These are phyloP conservation scores for Chelon auratus DNA, from an alignment of 2,797 vertebrate genomes.

Conservation along the genomic window DNA sequence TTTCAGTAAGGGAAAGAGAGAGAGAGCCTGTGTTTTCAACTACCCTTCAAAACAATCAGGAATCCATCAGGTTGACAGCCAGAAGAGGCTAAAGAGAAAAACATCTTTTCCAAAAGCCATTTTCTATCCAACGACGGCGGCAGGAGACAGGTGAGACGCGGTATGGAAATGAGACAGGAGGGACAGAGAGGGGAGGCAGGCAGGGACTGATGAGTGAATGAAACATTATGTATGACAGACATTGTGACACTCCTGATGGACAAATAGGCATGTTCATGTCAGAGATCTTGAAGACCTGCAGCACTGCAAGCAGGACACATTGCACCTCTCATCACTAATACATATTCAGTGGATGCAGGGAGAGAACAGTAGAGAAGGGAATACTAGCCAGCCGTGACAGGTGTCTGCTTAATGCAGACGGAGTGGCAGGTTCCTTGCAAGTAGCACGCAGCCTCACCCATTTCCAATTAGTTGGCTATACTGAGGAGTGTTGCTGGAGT, in stretches of 20 bases:
- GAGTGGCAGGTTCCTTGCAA: slow-evolving; percentile 42
- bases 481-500: slow-evolving; percentile 64
- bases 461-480: slow-evolving; percentile 71
- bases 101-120: slow-evolving; percentile 72
- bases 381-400: slow-evolving; percentile 70
- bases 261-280: slow-evolving; percentile 66
- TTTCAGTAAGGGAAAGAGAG: slow-evolving; percentile 59
- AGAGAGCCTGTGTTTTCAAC: slow-evolving; percentile 64
- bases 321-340: slow-evolving; percentile 48
- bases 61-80: slow-evolving; percentile 79
- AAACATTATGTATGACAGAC: slow-evolving; percentile 76
- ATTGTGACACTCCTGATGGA: slow-evolving; percentile 67
- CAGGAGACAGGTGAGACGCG: slow-evolving; percentile 62
- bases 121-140: slow-evolving; percentile 63
- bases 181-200: slow-evolving; percentile 62
- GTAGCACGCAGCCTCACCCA: slow-evolving; percentile 49
- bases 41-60: slow-evolving; percentile 78
- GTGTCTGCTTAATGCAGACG: slow-evolving; percentile 73
- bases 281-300: slow-evolving; percentile 56
- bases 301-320: slow-evolving; percentile 58
- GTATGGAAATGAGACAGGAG: slow-evolving; percentile 72
- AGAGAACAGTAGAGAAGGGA: slow-evolving; percentile 30
- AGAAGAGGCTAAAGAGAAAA: slow-evolving; percentile 66
- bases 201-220: slow-evolving; percentile 70
- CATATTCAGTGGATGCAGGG: slow-evolving; percentile 55